These are phyloP conservation scores for Dione juno DNA, from an alignment of 2,888 invertebrate species.

Conservation along the genomic window DNA sequence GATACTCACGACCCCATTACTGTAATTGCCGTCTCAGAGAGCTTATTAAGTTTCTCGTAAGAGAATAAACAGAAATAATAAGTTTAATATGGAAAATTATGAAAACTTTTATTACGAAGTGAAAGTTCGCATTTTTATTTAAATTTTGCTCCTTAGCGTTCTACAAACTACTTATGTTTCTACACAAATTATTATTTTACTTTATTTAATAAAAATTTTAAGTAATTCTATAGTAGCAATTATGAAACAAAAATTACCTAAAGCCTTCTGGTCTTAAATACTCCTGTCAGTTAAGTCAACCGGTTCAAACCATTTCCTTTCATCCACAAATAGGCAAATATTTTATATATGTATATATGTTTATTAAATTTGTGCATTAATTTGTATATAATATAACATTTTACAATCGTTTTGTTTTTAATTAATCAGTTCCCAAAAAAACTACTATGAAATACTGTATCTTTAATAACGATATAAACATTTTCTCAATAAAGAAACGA, in stretches of 20 bases:
- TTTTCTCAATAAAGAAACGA: neutral
- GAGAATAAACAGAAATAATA: conserved; percentile 29
- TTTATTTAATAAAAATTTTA: too few relatives aligned
- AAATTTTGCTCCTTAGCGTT: neutral
- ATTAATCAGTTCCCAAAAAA: neutral
- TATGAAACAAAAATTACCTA: too few relatives aligned
- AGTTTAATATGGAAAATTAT: conserved; percentile 20
- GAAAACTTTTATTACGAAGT: conserved; percentile 1
- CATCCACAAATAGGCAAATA: too few relatives aligned
- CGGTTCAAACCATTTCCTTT: too few relatives aligned
- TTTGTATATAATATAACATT: too few relatives aligned
- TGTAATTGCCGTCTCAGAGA: conserved; percentile 45
- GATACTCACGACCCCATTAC: conserved; percentile 45
- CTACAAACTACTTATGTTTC: neutral
- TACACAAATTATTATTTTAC: too few relatives aligned
- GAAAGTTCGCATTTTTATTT: neutral
- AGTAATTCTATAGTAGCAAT: too few relatives aligned
- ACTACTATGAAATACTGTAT: neutral
- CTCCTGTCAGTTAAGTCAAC: too few relatives aligned
- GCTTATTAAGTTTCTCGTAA: conserved; percentile 38
- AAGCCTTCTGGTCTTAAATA: too few relatives aligned
- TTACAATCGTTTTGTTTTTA: too few relatives aligned
- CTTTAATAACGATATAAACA: neutral
- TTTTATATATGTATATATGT: too few relatives aligned
- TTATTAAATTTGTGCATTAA: too few relatives aligned